Evolutionary conservation across 92 coral and sea anemone genomes (phyloP).

Genomic region (Micromussa lordhowensis): DNA sequence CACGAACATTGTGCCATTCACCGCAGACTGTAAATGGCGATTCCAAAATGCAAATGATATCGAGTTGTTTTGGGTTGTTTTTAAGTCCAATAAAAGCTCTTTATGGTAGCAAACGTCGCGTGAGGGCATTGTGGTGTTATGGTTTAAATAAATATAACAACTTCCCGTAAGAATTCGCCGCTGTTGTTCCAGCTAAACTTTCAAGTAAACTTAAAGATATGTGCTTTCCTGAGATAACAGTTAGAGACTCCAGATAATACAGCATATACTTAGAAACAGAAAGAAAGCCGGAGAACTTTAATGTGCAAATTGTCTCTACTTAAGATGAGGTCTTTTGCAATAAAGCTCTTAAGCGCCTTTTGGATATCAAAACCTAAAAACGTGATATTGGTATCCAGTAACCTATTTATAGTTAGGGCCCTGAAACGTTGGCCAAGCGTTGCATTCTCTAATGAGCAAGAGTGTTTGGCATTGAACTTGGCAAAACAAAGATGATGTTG

Average conservation of each 20-base stretch:
- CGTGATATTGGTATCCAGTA: slow-evolving; percentile 9
- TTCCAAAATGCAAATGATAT: not conserved
- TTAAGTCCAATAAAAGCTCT: slow-evolving; percentile 9
- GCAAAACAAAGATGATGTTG: not conserved
- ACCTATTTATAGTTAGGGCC: not conserved
- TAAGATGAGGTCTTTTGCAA: slow-evolving; percentile 24
- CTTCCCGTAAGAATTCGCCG: not conserved
- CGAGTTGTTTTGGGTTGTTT: slow-evolving; percentile 1
- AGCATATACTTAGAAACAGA: not conserved
- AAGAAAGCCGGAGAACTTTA: slow-evolving; percentile 23
- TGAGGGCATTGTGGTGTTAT: not conserved
- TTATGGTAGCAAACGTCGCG: not conserved
- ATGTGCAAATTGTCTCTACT: slow-evolving; percentile 53
- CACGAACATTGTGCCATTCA: not conserved
- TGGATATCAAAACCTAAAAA: slow-evolving; percentile 6
- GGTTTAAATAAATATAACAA: not conserved
- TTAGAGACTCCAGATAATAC: not conserved
- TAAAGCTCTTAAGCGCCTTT: slow-evolving; percentile 33
- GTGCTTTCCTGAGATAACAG: slow-evolving; percentile 5
- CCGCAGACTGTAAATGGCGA: not conserved
- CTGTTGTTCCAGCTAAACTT: not conserved
- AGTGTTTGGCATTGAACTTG: not conserved
- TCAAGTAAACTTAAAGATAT: not conserved
- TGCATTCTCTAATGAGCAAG: not conserved
- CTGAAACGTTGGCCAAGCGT: not conserved